Conservation (phyloP, 1,140 invertebrate species). For the Caenorhabditis remanei region DNA sequence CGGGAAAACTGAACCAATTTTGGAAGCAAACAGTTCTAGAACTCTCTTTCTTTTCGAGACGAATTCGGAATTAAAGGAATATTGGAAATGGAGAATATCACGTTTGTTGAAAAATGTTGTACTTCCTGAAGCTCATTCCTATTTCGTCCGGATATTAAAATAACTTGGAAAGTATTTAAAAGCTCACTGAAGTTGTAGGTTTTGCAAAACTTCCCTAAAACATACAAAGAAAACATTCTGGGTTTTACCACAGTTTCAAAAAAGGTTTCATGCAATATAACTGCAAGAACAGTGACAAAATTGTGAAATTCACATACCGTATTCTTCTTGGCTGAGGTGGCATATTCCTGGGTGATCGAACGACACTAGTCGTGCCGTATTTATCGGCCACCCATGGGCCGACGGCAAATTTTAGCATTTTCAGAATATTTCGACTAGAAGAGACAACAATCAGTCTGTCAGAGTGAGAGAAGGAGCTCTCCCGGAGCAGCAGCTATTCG, state of each 20-base stretch:
- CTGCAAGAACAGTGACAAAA: neutral
- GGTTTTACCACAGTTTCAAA: too few species aligned
- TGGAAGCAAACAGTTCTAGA: neutral
- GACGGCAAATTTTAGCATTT: slow-evolving; percentile 73
- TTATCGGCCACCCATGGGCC: slow-evolving; percentile 69
- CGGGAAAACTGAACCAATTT: slow-evolving; percentile 24
- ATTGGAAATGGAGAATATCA: too few species aligned
- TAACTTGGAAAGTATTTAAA: too few species aligned
- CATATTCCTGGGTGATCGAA: neutral
- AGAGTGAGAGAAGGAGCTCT: neutral
- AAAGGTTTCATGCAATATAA: too few species aligned
- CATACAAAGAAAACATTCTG: too few species aligned
- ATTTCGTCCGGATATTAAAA: too few species aligned
- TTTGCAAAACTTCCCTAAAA: too few species aligned
- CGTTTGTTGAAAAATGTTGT: too few species aligned
- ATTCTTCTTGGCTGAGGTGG: slow-evolving; percentile 15
- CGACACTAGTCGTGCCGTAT: slow-evolving; percentile 52
- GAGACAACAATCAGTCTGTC: neutral
- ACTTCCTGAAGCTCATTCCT: too few species aligned
- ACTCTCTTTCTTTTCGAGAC: neutral
- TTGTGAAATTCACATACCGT: slow-evolving; percentile 34
- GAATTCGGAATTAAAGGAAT: too few species aligned
- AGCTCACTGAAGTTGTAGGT: too few species aligned
- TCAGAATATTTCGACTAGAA: neutral
- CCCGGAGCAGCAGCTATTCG: neutral